phyloP scores from a whole-genome alignment of 2,888 invertebrate genomes.

The Harpagoxenus sublaevis region DNA sequence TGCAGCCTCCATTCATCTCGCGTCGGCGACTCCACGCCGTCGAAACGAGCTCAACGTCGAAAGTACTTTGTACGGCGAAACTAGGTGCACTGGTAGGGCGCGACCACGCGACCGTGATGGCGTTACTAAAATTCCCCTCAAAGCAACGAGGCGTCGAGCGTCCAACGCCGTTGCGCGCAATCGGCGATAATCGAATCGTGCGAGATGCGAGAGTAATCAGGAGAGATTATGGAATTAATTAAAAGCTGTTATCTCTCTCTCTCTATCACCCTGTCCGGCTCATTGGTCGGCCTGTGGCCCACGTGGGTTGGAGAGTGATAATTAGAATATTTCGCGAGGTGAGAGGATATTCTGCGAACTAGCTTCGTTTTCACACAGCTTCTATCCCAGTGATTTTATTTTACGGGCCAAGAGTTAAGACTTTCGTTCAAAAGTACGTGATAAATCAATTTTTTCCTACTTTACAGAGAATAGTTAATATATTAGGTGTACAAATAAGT shows the following conservation, averaged over 20 bases:
- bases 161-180: constrained; percentile 26
- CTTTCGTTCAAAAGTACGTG: not conserved
- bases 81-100: constrained; percentile 5
- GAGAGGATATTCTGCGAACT: not conserved
- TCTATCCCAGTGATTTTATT: not conserved
- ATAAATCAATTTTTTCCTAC: not conserved
- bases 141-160: constrained; percentile 29
- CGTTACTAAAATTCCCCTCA: constrained; percentile 49
- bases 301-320: not conserved
- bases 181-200: constrained; percentile 45
- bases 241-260: constrained; percentile 41
- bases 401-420: not conserved
- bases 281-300: not conserved
- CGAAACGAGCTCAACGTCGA: constrained; percentile 45
- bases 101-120: constrained; percentile 42
- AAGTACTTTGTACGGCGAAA: constrained; percentile 51
- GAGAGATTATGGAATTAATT: constrained; percentile 57
- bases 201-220: constrained; percentile 42
- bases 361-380: not conserved
- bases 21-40: constrained; percentile 51
- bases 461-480: not conserved
- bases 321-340: constrained; percentile 8
- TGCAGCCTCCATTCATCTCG: constrained; percentile 56
- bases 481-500: no score
- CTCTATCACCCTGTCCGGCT: not conserved